These are phyloP conservation scores for Naja naja DNA, from an alignment of 2,113 vertebrate species.

Conservation along the genomic window DNA sequence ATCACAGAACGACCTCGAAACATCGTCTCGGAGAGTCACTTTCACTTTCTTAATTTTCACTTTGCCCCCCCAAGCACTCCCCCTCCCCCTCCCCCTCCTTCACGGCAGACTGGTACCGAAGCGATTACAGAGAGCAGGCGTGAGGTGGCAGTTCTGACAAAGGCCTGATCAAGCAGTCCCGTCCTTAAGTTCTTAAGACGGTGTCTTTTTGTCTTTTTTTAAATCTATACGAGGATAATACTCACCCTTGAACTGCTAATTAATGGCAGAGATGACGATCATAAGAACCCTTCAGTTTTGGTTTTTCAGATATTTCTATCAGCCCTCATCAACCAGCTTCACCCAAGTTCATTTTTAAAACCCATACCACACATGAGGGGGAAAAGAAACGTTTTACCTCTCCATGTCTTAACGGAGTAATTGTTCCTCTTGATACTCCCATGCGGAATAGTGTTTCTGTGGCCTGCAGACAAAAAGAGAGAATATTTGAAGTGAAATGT, in stretches of 20 bases:
- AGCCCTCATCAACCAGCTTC: background rate
- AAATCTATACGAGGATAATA: background rate
- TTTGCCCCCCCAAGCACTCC: too few species aligned
- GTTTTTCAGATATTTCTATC: background rate
- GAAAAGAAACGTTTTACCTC: slow-evolving; percentile 69
- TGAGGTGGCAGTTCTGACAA: background rate
- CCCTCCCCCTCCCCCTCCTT: too few species aligned
- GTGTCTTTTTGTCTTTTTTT: background rate
- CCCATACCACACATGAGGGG: background rate
- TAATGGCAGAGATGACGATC: background rate
- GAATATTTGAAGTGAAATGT: background rate
- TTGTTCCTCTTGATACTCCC: slow-evolving; percentile 78
- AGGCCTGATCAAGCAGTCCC: background rate
- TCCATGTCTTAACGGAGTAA: slow-evolving; percentile 78
- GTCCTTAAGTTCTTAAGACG: background rate
- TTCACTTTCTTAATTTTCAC: too few species aligned
- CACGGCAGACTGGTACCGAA: too few species aligned
- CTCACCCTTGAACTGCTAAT: background rate
- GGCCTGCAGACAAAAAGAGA: slow-evolving; percentile 66
- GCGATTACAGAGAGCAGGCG: too few species aligned
- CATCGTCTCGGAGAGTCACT: too few species aligned
- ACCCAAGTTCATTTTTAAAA: background rate
- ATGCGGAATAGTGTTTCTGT: slow-evolving; percentile 81
- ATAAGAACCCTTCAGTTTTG: background rate
- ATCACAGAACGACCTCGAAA: too few species aligned